These are phyloP conservation scores for Oreochromis grahami DNA, from an alignment of 2,797 vertebrate genomes.

Conservation along the genomic window DNA sequence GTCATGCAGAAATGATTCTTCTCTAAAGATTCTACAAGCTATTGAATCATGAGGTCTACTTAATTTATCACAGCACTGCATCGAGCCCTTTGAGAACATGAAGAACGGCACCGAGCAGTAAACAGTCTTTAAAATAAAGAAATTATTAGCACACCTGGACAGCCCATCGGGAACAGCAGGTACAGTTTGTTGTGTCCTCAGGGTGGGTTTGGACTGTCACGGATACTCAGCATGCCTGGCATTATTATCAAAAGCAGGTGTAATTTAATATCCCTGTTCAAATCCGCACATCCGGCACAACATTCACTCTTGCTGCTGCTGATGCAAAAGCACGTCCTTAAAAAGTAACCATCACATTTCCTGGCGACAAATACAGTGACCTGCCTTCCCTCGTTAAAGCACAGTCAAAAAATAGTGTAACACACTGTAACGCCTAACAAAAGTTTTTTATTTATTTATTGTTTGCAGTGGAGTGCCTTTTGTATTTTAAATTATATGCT, in stretches of 20 bases:
- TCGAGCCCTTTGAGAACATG: not conserved
- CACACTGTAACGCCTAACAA: not conserved
- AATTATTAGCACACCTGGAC: not conserved
- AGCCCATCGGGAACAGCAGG: not conserved
- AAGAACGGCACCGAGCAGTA: conserved; percentile 21
- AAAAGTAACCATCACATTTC: not conserved
- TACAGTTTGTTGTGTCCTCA: not conserved
- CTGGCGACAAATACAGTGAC: not conserved
- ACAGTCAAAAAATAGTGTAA: not conserved
- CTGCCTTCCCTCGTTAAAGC: accelerated
- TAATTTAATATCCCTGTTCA: not conserved
- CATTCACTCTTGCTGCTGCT: not conserved
- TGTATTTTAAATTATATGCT: not conserved
- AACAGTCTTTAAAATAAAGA: not conserved
- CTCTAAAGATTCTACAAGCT: not conserved
- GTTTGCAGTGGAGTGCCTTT: not conserved
- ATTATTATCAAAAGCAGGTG: not conserved
- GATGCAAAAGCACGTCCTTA: not conserved
- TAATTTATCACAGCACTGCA: not conserved
- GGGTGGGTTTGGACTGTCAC: not conserved
- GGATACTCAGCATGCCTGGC: accelerated
- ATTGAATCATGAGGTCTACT: not conserved
- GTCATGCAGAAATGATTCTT: not conserved
- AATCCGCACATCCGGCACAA: not conserved
- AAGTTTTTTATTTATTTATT: not conserved